Conservation (phyloP, 2,113 vertebrate species). For the Arizona elegans region DNA sequence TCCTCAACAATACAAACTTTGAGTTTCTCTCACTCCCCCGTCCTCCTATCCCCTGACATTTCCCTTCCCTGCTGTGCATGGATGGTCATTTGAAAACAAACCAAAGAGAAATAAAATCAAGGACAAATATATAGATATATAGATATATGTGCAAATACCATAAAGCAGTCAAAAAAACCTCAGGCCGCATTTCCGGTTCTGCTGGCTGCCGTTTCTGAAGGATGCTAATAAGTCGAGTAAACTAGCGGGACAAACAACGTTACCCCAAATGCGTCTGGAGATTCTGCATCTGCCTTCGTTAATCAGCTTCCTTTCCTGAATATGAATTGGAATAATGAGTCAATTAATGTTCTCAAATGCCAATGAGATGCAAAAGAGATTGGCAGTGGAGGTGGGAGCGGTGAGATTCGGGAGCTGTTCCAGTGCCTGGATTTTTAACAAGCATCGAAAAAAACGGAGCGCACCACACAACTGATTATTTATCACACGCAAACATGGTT, state of each 20-base stretch:
- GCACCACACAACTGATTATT: slow-evolving; percentile 65
- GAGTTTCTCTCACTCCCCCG: neutral
- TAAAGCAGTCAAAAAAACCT: slow-evolving; percentile 36
- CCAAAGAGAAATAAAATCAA: neutral
- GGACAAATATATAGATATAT: neutral
- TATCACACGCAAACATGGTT: slow-evolving; percentile 53
- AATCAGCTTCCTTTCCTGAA: slow-evolving; percentile 82
- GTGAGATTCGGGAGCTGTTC: slow-evolving; percentile 65
- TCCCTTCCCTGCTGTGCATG: too few species aligned
- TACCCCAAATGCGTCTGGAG: slow-evolving; percentile 74
- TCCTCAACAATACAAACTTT: neutral
- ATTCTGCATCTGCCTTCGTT: slow-evolving; percentile 85
- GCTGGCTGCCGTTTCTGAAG: slow-evolving; percentile 66
- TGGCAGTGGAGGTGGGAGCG: slow-evolving; percentile 61
- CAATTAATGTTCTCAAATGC: slow-evolving; percentile 90
- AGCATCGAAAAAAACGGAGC: slow-evolving; percentile 66
- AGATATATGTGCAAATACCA: neutral
- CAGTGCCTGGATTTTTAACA: slow-evolving; percentile 72
- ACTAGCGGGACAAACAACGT: slow-evolving; percentile 75
- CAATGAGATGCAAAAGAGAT: slow-evolving; percentile 82
- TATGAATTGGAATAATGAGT: slow-evolving; percentile 91
- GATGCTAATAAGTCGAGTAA: slow-evolving; percentile 81
- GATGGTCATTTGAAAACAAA: neutral
- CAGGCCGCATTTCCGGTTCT: slow-evolving; percentile 51
- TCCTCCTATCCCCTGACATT: too few species aligned